These are phyloP conservation scores for Gymnothorax javanicus DNA, from an alignment of 2,797 vertebrate genomes.

Conservation along the genomic window DNA sequence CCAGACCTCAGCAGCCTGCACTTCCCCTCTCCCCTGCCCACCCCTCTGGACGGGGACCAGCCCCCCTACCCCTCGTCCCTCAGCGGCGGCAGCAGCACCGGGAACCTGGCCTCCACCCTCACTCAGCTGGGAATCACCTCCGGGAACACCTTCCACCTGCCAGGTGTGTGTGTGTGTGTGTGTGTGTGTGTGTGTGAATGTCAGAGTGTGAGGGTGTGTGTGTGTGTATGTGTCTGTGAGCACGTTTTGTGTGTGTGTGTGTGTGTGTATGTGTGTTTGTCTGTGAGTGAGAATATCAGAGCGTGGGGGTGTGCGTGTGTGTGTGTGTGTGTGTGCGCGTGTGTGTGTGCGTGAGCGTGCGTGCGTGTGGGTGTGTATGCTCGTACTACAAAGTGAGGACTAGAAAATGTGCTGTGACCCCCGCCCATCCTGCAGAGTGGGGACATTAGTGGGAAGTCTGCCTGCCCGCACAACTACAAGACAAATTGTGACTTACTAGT, in stretches of 20 bases:
- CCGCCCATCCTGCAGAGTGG: too few species aligned
- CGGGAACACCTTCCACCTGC: constrained; percentile 58
- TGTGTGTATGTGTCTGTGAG: too few species aligned
- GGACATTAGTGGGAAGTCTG: too few species aligned
- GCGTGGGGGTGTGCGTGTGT: background rate
- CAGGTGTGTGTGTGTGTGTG: constrained; percentile 63
- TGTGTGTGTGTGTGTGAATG: constrained; percentile 9
- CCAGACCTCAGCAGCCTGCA: constrained; percentile 83
- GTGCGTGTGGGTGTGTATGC: too few species aligned
- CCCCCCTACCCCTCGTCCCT: constrained; percentile 50
- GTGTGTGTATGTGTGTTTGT: background rate
- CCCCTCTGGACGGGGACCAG: constrained; percentile 71
- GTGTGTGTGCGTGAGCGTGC: background rate
- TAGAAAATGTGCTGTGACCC: too few species aligned
- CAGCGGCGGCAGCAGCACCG: constrained; percentile 71
- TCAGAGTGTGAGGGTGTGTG: background rate
- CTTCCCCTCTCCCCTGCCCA: constrained; percentile 76
- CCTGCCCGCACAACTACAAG: too few species aligned
- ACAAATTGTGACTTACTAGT: too few species aligned
- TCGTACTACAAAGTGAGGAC: too few species aligned
- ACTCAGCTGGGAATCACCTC: constrained; percentile 72
- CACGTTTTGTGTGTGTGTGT: background rate
- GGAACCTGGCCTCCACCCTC: constrained; percentile 71
- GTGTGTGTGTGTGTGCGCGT: too few species aligned
- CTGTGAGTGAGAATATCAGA: background rate